Evolutionary conservation across 2,797 vertebrate genomes (phyloP), one percentile per base, ranked within the genome.

Genomic region (Echeneis naucrates): DNA sequence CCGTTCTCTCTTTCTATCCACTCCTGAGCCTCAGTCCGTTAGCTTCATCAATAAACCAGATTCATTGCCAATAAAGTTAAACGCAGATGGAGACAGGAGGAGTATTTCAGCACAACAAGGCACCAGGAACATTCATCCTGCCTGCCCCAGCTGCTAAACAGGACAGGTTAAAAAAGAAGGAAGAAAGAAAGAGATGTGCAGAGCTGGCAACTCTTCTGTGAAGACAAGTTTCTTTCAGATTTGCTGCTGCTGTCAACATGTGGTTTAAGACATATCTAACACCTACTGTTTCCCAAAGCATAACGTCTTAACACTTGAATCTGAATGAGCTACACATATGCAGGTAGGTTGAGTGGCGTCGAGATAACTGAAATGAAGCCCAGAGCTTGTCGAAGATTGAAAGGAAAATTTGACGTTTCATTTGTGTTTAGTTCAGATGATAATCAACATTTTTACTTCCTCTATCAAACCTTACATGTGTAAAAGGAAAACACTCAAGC

Each of bases 401-500:
- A 35, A 26, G 0, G 33, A 54, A 65, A 23, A 0, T 40, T 5
- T 71, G 5, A 23, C 21, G 1, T 33, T 24, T 66, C 5, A 53
- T 72, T 61, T n/a, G 1, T 45, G 14, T 12, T 27, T 32, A 38
- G 40, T 38, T 55, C 44, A 53, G 47, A 51, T 13, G 19, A 7
- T 6, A 51, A 37, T 27, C 32, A 55, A n/a, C 13, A 60, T 40
- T 53, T 54, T 37, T 7, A 33, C 47, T 48, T 50, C 64, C 13
- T 59, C 8, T 54, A n/a, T n/a, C 67, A 44, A 11, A 33, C 63
- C 10, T 35, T 17, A 19, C 17, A n/a, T 50, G 12, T 21, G 56
- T n/a, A 0, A 52, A 53, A 53, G n/a, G 2, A 55, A 64, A 48
- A 51, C 38, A n/a, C 58, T 66, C 40, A 48, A 52, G 23, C n/a